phyloP scores from a whole-genome alignment of 2,888 invertebrate species.

The Rotaria magnacalcarata region DNA sequence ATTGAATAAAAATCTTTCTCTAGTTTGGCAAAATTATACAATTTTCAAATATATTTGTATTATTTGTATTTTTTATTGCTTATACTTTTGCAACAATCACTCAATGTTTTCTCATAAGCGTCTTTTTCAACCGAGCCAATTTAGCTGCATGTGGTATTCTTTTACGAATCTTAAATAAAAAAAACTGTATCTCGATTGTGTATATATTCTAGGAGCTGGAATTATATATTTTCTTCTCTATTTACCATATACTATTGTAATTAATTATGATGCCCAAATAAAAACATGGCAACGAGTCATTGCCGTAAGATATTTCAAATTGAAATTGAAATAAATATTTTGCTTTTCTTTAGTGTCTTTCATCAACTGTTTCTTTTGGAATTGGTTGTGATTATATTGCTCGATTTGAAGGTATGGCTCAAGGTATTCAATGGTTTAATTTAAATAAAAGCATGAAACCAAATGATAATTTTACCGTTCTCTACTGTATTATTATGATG shows the following conservation, averaged over 20 bases:
- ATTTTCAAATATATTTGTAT: conserved; percentile 66
- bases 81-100: conserved; percentile 63
- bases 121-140: conserved; percentile 65
- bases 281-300: conserved; percentile 51
- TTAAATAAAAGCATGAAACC: conserved; percentile 63
- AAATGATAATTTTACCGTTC: conserved; percentile 64
- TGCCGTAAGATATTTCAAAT: conserved; percentile 41
- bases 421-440: conserved; percentile 68
- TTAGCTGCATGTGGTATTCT: conserved; percentile 61
- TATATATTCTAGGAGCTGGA: conserved; percentile 49
- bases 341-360: conserved; percentile 62
- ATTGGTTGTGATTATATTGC: conserved; percentile 73
- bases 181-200: too few relatives aligned
- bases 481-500: conserved; percentile 68
- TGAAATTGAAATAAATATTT: background rate
- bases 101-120: conserved; percentile 63
- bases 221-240: conserved; percentile 60
- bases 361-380: conserved; percentile 76
- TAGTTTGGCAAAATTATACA: conserved; percentile 69
- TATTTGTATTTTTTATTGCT: conserved; percentile 68
- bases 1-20: background rate
- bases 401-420: conserved; percentile 68
- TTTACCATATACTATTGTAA: conserved; percentile 57
- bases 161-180: background rate
- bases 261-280: conserved; percentile 54